A percentile compares a stretch with the other conserved stretches of the same genome.
Conservation (phyloP, 2,797 vertebrate species). For the Clarias fuscus region DNA sequence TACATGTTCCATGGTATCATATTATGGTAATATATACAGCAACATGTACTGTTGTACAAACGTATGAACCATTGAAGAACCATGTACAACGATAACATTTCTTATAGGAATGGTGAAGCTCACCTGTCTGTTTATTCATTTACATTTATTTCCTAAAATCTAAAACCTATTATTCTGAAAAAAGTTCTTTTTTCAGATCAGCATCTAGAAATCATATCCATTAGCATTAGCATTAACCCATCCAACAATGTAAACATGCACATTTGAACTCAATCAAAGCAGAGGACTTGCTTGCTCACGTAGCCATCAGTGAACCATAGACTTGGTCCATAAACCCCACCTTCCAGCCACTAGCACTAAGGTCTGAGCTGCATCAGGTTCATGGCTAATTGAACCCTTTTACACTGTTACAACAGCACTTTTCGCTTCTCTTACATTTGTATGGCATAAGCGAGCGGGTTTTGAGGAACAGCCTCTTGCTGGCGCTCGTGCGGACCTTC, state of each 20-base stretch:
- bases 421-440: slow-evolving; percentile 77
- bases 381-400: neutral
- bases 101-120: no score
- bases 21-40: no score
- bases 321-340: neutral
- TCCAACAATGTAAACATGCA: neutral
- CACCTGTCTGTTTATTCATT: neutral
- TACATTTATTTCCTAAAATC: neutral
- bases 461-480: slow-evolving; percentile 82
- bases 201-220: neutral
- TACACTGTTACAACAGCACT: neutral
- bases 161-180: neutral
- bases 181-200: neutral
- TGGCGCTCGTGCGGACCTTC: slow-evolving; percentile 63
- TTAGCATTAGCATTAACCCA: neutral
- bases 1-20: no score
- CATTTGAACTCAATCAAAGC: neutral
- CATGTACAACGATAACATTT: no score
- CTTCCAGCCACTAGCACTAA: neutral
- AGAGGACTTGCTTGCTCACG: neutral
- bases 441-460: slow-evolving; percentile 84
- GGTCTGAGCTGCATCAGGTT: neutral
- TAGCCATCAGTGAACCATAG: neutral
- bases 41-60: no score
- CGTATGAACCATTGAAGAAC: no score